A percentile compares a stretch with the other conserved stretches of the same genome.
These are phyloP conservation scores for Lutjanus campechanus DNA, from an alignment of 2,797 vertebrate species.

Conservation along the genomic window DNA sequence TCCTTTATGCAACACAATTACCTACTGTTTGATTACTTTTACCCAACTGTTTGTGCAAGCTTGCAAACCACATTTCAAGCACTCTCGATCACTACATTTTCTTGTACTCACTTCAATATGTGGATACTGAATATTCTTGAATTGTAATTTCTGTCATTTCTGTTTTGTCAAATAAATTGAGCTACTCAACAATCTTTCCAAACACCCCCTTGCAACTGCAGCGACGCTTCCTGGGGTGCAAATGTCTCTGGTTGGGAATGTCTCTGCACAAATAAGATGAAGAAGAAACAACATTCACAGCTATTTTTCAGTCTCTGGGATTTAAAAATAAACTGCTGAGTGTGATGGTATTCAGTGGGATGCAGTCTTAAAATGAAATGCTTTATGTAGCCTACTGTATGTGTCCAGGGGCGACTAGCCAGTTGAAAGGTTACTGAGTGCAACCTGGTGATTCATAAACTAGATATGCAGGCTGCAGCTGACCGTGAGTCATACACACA, in stretches of 20 bases:
- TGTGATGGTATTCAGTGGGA: conserved; percentile 7
- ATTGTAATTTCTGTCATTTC: neutral
- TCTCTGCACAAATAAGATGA: neutral
- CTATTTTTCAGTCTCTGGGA: conserved; percentile 7
- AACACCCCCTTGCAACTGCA: neutral
- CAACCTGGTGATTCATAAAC: conserved; percentile 72
- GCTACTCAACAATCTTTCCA: neutral
- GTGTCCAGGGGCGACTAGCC: conserved; percentile 41
- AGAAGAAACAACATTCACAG: neutral
- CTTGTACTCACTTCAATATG: neutral
- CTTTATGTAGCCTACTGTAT: conserved; percentile 20
- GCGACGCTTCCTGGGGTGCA: accelerated
- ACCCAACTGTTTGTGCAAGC: neutral
- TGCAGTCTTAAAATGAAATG: conserved; percentile 36
- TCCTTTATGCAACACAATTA: neutral
- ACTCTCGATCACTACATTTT: neutral
- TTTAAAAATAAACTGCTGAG: conserved; percentile 30
- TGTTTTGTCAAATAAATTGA: neutral
- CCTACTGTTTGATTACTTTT: neutral
- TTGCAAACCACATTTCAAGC: neutral
- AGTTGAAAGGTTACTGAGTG: conserved; percentile 71
- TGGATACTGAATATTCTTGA: neutral
- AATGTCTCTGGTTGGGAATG: neutral
- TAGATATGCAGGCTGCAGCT: conserved; percentile 68
- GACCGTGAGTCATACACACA: conserved; percentile 66